Conservation (phyloP, 2,888 invertebrate species). For the Ennomos fuscantarius region DNA sequence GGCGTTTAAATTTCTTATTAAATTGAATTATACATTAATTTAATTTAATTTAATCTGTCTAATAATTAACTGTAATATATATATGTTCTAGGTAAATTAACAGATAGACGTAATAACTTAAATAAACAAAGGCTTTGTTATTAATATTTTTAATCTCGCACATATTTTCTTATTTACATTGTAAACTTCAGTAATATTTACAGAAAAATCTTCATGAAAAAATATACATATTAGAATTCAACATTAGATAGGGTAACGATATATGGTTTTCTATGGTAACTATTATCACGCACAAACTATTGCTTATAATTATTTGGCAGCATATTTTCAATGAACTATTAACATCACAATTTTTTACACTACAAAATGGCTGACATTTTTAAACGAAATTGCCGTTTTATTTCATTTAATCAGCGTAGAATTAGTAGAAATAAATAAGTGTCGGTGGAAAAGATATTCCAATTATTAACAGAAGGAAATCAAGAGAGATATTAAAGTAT, state of each 20-base stretch:
- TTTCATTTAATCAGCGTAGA: constrained; percentile 37
- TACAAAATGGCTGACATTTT: constrained; percentile 16
- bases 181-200: constrained; percentile 68
- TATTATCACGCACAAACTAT: constrained; percentile 76
- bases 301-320: constrained; percentile 56
- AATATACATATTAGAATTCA: constrained; percentile 54
- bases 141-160: constrained; percentile 63
- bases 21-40: too few relatives aligned
- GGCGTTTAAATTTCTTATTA: too few relatives aligned
- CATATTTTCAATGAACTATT: constrained; percentile 29
- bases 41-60: too few relatives aligned
- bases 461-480: constrained; percentile 48
- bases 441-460: constrained; percentile 63
- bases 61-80: too few relatives aligned
- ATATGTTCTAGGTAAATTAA: too few relatives aligned
- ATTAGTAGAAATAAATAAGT: constrained; percentile 65
- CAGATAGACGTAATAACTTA: neutral
- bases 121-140: constrained; percentile 8
- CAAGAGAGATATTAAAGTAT: constrained; percentile 42
- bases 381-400: constrained; percentile 15
- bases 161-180: constrained; percentile 77
- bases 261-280: constrained; percentile 73
- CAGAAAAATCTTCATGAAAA: constrained; percentile 58
- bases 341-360: constrained; percentile 21
- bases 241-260: constrained; percentile 50